A percentile compares a stretch with the other conserved stretches of the same genome.
Conservation (phyloP, 2,113 vertebrate genomes). For the Pomatostomus ruficeps region DNA sequence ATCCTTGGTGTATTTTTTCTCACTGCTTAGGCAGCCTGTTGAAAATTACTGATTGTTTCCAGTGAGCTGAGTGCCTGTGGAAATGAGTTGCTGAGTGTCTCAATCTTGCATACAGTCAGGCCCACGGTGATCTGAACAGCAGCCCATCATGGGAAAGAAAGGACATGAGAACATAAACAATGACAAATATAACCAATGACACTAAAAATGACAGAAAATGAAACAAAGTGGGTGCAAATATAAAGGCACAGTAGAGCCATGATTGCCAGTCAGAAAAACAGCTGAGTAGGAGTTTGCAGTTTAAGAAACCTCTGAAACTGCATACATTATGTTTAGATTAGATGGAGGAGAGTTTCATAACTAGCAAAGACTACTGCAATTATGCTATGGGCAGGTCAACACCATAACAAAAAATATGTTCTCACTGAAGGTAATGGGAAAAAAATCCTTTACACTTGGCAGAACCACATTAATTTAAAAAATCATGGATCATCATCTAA, state of each 20-base stretch:
- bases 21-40: not conserved
- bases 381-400: conserved; percentile 1
- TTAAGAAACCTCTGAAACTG: conserved; percentile 61
- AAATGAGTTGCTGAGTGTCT: not conserved
- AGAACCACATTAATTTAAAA: not conserved
- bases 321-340: conserved; percentile 58
- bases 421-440: not conserved
- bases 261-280: conserved; percentile 51
- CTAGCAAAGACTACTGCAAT: conserved; percentile 28
- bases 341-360: conserved; percentile 47
- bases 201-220: conserved; percentile 9
- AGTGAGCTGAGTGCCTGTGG: not conserved
- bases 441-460: not conserved
- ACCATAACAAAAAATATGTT: not conserved
- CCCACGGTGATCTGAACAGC: not conserved
- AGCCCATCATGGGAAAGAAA: not conserved
- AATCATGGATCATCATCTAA: not conserved
- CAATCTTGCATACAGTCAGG: not conserved
- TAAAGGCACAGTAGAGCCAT: conserved; percentile 15
- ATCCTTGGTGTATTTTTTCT: not conserved
- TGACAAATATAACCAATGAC: conserved; percentile 4
- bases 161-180: not conserved
- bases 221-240: not conserved
- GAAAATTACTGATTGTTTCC: not conserved
- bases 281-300: conserved; percentile 47